A percentile compares a stretch with the other conserved stretches of the same genome.
Evolutionary conservation across 2,113 vertebrate species (phyloP).

Genomic region (Calyptomena viridis): DNA sequence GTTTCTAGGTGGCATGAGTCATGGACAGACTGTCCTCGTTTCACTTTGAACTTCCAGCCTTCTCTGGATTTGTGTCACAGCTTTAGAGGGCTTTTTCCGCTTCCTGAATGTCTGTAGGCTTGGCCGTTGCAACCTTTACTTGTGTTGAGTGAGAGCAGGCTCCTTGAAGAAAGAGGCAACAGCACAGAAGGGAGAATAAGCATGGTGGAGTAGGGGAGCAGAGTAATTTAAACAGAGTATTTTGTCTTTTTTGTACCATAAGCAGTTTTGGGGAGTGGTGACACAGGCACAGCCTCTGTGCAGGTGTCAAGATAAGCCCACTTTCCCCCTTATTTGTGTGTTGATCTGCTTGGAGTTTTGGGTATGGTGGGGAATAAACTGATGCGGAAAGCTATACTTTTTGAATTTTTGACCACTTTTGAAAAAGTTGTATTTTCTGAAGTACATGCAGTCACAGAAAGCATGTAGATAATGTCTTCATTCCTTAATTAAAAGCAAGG

Average conservation of each 20-base stretch:
- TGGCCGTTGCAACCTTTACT: background rate
- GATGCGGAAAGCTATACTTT: background rate
- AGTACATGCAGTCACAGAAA: background rate
- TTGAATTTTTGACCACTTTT: background rate
- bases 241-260: background rate
- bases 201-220: background rate
- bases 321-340: background rate
- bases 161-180: background rate
- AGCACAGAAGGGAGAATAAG: accelerated
- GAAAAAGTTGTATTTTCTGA: background rate
- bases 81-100: conserved; percentile 8
- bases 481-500: background rate
- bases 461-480: background rate
- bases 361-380: background rate
- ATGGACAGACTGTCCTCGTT: conserved; percentile 49
- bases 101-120: background rate
- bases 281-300: background rate
- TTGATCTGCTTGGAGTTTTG: background rate
- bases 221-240: background rate
- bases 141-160: background rate
- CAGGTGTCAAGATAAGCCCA: background rate
- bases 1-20: conserved; percentile 52
- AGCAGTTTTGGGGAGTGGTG: background rate
- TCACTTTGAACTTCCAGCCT: conserved; percentile 65
- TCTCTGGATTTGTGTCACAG: conserved; percentile 49